Percentiles rank a stretch among this genome's conserved stretches.
These are phyloP conservation scores for Smutsia gigantea DNA, from an alignment of 2,797 vertebrate species.

Conservation along the genomic window DNA sequence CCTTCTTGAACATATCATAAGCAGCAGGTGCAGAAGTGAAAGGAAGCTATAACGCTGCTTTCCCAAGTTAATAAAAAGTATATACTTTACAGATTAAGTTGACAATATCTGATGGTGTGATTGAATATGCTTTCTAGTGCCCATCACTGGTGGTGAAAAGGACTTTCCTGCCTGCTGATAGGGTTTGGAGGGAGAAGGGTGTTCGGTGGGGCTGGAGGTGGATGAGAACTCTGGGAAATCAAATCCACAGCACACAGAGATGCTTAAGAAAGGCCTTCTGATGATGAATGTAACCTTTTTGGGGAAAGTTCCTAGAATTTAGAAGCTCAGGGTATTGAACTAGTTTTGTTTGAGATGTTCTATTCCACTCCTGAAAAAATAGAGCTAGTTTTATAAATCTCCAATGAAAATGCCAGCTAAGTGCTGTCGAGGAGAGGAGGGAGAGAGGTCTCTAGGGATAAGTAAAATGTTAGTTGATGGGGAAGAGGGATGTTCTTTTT, in stretches of 20 bases:
- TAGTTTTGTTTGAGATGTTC: background rate
- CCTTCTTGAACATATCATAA: background rate
- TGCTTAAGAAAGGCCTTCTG: background rate
- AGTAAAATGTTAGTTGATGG: background rate
- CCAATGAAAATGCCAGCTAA: background rate
- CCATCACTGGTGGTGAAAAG: background rate
- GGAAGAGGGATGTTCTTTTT: background rate
- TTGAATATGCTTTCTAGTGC: background rate
- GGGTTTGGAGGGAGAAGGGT: background rate
- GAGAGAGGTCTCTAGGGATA: background rate
- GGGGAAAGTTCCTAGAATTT: background rate
- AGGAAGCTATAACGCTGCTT: background rate
- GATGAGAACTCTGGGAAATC: background rate
- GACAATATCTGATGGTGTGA: background rate
- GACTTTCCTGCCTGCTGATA: background rate
- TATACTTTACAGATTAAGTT: background rate
- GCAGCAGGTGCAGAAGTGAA: background rate
- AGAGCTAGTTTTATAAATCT: background rate
- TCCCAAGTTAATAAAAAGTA: background rate
- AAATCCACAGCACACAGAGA: background rate
- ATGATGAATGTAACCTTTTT: background rate
- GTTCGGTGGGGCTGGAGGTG: no score
- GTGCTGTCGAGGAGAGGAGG: background rate
- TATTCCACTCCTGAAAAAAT: background rate
- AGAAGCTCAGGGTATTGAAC: background rate